Evolutionary conservation across 1,140 invertebrate genomes (phyloP).

Genomic region (Apis dorsata): DNA sequence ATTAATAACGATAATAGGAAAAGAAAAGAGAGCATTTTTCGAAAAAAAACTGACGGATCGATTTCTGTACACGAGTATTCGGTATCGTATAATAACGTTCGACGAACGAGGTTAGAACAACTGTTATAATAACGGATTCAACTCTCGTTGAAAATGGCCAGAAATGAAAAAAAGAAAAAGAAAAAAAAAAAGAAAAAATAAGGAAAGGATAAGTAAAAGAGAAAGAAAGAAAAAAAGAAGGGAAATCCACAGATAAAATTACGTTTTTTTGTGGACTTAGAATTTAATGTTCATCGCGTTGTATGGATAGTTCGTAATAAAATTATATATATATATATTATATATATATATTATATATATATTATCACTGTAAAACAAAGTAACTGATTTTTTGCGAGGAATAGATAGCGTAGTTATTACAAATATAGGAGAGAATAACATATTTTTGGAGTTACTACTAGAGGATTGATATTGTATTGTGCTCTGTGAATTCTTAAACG

Average conservation of each 20-base stretch:
- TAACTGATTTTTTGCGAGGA: slow-evolving; percentile 54
- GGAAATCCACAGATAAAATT: slow-evolving; percentile 33
- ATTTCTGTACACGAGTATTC: neutral
- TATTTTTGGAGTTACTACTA: slow-evolving; percentile 77
- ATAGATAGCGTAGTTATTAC: slow-evolving; percentile 67
- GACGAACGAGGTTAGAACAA: slow-evolving; percentile 22
- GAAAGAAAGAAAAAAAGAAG: slow-evolving; percentile 11
- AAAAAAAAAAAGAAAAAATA: neutral
- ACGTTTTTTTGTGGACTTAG: slow-evolving; percentile 52
- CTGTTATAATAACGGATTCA: slow-evolving; percentile 5
- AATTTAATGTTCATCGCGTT: slow-evolving; percentile 66
- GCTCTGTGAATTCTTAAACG: slow-evolving; percentile 64
- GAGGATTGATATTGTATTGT: slow-evolving; percentile 65
- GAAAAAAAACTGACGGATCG: neutral
- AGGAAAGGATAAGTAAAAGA: slow-evolving; percentile 26
- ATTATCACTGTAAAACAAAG: slow-evolving; percentile 54
- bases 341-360: neutral
- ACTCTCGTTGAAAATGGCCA: slow-evolving; percentile 47
- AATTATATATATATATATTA: slow-evolving; percentile 51
- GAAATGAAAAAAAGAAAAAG: slow-evolving; percentile 17
- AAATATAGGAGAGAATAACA: slow-evolving; percentile 72
- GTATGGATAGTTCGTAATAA: slow-evolving; percentile 63
- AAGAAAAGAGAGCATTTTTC: too few species aligned
- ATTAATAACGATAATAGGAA: neutral
- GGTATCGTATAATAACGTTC: neutral